Conservation (phyloP, 2,797 vertebrate species). For the Craterocephalus amniculus region DNA sequence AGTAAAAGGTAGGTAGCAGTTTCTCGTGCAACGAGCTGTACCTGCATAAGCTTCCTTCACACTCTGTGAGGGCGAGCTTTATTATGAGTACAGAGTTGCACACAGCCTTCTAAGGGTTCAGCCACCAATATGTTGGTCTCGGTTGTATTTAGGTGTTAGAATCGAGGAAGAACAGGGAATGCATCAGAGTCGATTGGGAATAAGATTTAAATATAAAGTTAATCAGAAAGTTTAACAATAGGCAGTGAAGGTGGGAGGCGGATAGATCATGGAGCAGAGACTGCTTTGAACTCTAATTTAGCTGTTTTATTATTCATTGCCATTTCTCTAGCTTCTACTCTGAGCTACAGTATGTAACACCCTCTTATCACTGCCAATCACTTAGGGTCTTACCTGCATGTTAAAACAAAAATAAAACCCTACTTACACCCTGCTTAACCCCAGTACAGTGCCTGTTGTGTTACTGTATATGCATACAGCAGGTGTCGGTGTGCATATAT, state of each 20-base stretch:
- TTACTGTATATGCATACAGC: conserved; percentile 54
- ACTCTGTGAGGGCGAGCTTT: conserved; percentile 33
- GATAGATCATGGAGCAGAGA: neutral
- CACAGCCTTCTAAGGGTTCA: conserved; percentile 77
- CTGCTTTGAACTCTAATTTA: neutral
- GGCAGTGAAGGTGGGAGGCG: neutral
- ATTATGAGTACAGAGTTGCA: conserved; percentile 64
- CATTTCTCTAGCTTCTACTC: conserved; percentile 29
- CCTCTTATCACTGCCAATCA: conserved; percentile 51
- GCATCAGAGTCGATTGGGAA: neutral
- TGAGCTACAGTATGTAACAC: conserved; percentile 38
- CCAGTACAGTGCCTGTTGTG: conserved; percentile 48
- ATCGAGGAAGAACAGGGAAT: neutral
- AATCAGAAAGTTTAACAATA: neutral
- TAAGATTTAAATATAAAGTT: neutral
- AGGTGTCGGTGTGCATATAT: conserved; percentile 46
- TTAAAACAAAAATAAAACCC: conserved; percentile 21
- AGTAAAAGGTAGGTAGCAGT: conserved; percentile 60
- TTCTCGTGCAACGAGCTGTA: conserved; percentile 62
- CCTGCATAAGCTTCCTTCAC: conserved; percentile 52
- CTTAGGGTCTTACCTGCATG: conserved; percentile 71
- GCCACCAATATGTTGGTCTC: neutral
- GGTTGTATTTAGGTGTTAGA: neutral
- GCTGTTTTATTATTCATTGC: conserved; percentile 17
- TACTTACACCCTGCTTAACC: conserved; percentile 75